Percentiles rank a stretch among this genome's conserved stretches.
Evolutionary conservation across 2,888 invertebrate genomes (phyloP).

Genomic region (Ophioninae sp.): DNA sequence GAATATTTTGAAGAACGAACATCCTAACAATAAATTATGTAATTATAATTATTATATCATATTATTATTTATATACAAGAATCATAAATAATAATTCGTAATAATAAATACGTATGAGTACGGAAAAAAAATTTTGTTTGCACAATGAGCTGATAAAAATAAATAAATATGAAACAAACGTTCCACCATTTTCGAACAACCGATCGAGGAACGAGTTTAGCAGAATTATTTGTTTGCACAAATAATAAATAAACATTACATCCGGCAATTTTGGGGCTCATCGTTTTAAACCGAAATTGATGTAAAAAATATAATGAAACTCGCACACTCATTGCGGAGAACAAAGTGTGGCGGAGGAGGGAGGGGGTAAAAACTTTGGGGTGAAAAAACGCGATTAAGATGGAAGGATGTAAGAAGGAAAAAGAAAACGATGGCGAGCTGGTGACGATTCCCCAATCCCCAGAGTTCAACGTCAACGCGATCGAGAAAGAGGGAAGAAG

Average conservation of each 20-base stretch:
- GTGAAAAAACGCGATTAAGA: slow-evolving; percentile 16
- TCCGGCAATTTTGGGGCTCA: background rate
- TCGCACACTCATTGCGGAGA: background rate
- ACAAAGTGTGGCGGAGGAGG: background rate
- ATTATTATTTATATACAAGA: background rate
- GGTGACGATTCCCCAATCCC: slow-evolving; percentile 73
- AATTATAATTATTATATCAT: background rate
- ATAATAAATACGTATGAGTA: background rate
- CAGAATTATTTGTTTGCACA: background rate
- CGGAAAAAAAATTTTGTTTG: background rate
- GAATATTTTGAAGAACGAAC: too few species aligned
- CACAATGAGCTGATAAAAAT: background rate
- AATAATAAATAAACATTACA: background rate
- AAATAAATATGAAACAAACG: background rate
- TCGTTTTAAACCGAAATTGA: slow-evolving; percentile 18
- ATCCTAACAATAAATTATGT: background rate
- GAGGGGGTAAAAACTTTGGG: slow-evolving; percentile 20
- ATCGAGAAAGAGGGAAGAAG: slow-evolving; percentile 57
- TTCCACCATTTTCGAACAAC: background rate
- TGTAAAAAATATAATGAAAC: slow-evolving; percentile 41
- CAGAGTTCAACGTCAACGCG: slow-evolving; percentile 78
- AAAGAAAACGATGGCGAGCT: slow-evolving; percentile 57
- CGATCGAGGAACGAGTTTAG: background rate
- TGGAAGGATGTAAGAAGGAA: slow-evolving; percentile 29
- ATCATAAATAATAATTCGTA: background rate